Base-by-base conservation (phyloP, 2,888 invertebrate genomes). In the Sarcophaga caerulescens region DNA sequence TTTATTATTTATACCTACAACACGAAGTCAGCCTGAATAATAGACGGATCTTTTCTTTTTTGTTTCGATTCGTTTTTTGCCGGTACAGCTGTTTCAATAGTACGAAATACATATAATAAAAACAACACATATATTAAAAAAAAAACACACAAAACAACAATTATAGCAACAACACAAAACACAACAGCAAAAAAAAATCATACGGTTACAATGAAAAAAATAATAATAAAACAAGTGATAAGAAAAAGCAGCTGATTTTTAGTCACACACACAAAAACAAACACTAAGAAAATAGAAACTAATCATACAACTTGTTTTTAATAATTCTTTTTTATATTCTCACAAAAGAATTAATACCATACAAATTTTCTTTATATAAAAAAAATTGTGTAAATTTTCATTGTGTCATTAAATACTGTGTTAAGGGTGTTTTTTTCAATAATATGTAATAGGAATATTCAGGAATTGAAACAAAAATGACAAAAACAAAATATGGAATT, bases 21-120 rank as follows among this genome's bases (percentile, higher is more conserved):
- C 8, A 35, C 35, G 35, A 35, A 35, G 35, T 35, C 35, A 35
- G 35, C 8, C 35, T 35, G 35, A 35, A 35, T 35, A 35, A 35
- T 35, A 35, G 35, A 35, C 8, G 35, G 35, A 35, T 35, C 35
- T 35, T 35, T 35, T 8, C 8, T 35, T 35, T 35, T 35, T 35
- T 35, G 35, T 35, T 35, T 35, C 10, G 35, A 35, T 35, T 35
- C 35, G 35, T 52, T 52, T 52, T 84, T 84, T 75, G 84, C 86
- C 86, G 86, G 86, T 86, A 86, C 86, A 86, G 86, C 86, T 86
- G 86, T 84, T 86, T 77, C 82, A 77, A 83, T 74, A 74, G 21
- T 12, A 57, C 45, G 60, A 73, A 62, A 52, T 52, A n/a, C n/a
- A n/a, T n/a, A 52, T 52, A 17, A 59, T 59, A 12, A 10, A 59